A percentile compares a stretch with the other conserved stretches of the same genome.
phyloP scores from a whole-genome alignment of 2,797 vertebrate species.

The Gorsachius magnificus region DNA sequence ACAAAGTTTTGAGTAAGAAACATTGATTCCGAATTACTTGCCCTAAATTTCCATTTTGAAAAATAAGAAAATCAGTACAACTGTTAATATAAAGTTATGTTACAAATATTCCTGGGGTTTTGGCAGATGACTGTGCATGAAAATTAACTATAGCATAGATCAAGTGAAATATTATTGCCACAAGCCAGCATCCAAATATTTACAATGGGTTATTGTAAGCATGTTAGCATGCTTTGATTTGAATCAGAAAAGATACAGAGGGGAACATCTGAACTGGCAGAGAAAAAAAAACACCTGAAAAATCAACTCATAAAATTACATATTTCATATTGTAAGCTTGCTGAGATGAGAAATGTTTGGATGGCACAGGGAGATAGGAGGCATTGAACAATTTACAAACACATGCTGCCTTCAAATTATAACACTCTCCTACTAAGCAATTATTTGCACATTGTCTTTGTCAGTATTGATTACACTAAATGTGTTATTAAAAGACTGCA shows the following conservation, averaged over 20 bases:
- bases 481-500: neutral
- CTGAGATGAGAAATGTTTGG: constrained; percentile 12
- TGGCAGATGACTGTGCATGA: neutral
- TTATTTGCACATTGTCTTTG: neutral
- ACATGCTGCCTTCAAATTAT: constrained; percentile 13
- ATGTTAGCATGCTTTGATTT: neutral
- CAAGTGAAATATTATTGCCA: neutral
- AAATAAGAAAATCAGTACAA: neutral
- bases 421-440: neutral
- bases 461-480: constrained; percentile 14
- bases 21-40: neutral
- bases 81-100: neutral
- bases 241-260: neutral
- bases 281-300: neutral
- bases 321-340: neutral
- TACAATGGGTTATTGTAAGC: neutral
- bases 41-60: neutral
- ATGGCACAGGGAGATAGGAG: neutral
- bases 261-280: neutral
- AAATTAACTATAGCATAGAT: neutral
- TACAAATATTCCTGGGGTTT: neutral
- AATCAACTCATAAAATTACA: neutral
- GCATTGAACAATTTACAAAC: constrained; percentile 5
- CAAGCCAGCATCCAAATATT: neutral
- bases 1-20: neutral